Conservation (phyloP, 2,888 invertebrate genomes). For the Protonemura montana region DNA sequence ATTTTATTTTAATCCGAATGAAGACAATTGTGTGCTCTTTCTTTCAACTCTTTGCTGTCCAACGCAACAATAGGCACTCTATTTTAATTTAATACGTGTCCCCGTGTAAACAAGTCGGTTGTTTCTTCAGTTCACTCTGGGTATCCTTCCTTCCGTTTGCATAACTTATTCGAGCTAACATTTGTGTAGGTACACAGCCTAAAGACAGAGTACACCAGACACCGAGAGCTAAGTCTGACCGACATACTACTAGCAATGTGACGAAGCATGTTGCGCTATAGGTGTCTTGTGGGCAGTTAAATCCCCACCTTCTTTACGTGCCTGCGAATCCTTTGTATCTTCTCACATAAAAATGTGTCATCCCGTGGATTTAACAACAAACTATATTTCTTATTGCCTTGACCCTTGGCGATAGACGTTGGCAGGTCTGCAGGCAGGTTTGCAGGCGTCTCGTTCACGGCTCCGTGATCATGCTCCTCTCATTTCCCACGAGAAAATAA, state of each 20-base stretch:
- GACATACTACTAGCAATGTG: not conserved
- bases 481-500: slow-evolving; percentile 41
- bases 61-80: slow-evolving; percentile 24
- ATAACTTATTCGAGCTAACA: not conserved
- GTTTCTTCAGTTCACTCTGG: not conserved
- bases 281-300: not conserved
- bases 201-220: not conserved
- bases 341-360: slow-evolving; percentile 22
- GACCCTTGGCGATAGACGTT: not conserved
- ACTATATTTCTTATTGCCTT: slow-evolving; percentile 26
- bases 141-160: not conserved
- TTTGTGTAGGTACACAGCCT: not conserved
- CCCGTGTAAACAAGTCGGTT: not conserved
- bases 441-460: slow-evolving; percentile 34
- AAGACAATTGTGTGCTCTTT: not conserved
- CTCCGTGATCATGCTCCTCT: slow-evolving; percentile 19
- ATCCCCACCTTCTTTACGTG: not conserved
- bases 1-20: slow-evolving; percentile 12
- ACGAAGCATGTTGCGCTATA: not conserved
- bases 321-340: not conserved
- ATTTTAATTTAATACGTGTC: slow-evolving; percentile 30
- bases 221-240: not conserved
- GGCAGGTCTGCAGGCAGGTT: not conserved
- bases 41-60: not conserved
- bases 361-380: not conserved